Base-by-base conservation (phyloP, 2,113 vertebrate genomes). In the Electrona antarctica region DNA sequence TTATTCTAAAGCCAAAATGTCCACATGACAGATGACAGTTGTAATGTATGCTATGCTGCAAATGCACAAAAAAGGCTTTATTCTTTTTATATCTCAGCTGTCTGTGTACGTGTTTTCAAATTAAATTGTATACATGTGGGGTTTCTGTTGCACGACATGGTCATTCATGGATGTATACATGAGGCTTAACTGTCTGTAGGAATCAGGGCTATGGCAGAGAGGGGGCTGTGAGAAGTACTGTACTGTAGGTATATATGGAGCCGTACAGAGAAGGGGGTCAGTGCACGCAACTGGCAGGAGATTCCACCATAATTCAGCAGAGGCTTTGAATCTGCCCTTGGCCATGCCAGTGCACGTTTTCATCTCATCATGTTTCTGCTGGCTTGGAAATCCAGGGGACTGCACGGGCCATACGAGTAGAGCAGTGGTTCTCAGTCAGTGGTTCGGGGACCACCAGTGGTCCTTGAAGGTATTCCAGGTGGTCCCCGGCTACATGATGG, bases 181-280 rank as follows among this genome's bases (percentile, higher is more conserved):
- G 2, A 41, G 33, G 33, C 5, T 41, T 51, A 63, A 4, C 60
- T 74, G 69, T 74, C 64, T 47, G 60, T 14, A 50, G 50, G 29
- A 71, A 76, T 84, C 46, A 74, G 51, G 70, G 45, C 58, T 28
- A 48, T 28, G 51, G 69, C 29, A 46, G 66, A 50, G 48, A 73
- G 52, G 33, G 52, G 63, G 65, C 48, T 69, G 71, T 58, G 61
- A 69, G 50, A 74, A 46, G 49, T 74, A 73, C 64, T 64, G 49
- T 74, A 73, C 64, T 64, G 73, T 77, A 78, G 68, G 79, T 87
- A 79, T 78, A 82, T 80, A 64, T 21, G 21, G 73, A 83, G 79
- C 78, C 49, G 21, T 21, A 58, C 73, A 59, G 78, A 77, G 82
- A 90, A 88, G 73, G 79, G 87, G 85, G 86, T 90, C 86, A 88